Evolutionary conservation across 2,888 invertebrate genomes (phyloP), one percentile per base, ranked within the genome.

Genomic region (Eupithecia exiguata): DNA sequence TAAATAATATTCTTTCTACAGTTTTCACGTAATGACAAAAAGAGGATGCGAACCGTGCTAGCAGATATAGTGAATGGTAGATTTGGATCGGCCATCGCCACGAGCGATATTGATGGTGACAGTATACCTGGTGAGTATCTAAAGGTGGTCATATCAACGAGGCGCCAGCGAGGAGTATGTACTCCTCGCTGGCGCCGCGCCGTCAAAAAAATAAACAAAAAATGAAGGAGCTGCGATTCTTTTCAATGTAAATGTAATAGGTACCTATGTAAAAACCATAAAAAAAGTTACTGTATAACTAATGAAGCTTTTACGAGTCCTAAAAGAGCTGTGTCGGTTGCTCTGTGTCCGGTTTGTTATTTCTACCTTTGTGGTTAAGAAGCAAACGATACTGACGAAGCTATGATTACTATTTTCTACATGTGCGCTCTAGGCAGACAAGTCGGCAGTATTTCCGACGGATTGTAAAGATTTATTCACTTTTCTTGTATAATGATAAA

Each of bases 101-200:
- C 84, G 0, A 82, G 67, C 21, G 90, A 91, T 70, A 77, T 91
- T 0, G 89, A 91, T 35, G 87, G 85, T 10, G 91, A 91, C 71
- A 68, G 77, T 9, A 71, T 84, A 21, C 84, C 89, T 80, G 91
- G 91, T 90, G 80, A 61, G 67, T 5, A 63, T 63, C 4, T 36
- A 63, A 10, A 36, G 1, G n/a, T 38, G 16, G 63, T 35, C 14
- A 12, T 30, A 3, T 30, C 30, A 30, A 30, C 30, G n/a, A n/a
- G n/a, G n/a, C n/a, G n/a, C n/a, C n/a, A n/a, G n/a, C n/a, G n/a
- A n/a, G n/a, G n/a, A n/a, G n/a, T n/a, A n/a, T 30, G 1, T 30
- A 30, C 30, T 1, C 30, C 1, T 30, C 30, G 30, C 30, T 30
- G 30, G 30, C 30, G 30, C 30, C 30, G 30, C 30, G 30, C 4